Conservation (phyloP, 2,797 vertebrate genomes). For the Propithecus perrieri region DNA sequence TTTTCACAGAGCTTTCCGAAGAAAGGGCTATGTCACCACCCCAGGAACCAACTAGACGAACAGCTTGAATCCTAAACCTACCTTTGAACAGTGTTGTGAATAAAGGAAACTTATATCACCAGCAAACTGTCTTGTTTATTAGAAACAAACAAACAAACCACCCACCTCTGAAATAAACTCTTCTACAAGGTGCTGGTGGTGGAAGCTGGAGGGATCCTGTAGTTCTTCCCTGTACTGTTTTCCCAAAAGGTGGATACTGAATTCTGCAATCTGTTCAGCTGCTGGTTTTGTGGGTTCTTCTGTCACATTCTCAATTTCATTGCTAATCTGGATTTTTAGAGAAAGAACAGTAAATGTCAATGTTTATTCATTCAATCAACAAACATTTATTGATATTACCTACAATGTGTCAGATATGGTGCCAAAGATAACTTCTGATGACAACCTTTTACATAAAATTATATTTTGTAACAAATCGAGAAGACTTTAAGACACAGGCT, state of each 20-base stretch:
- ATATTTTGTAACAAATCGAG: not conserved
- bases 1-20: constrained; percentile 44
- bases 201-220: constrained; percentile 84
- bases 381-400: not conserved
- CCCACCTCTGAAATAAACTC: constrained; percentile 91
- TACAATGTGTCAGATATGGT: not conserved
- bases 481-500: not conserved
- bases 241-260: constrained; percentile 89
- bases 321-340: constrained; percentile 87
- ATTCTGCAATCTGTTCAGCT: constrained; percentile 91
- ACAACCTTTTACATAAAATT: not conserved
- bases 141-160: not conserved
- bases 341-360: not conserved
- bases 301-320: constrained; percentile 89
- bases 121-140: not conserved
- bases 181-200: constrained; percentile 86
- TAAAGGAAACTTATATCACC: not conserved
- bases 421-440: not conserved
- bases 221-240: constrained; percentile 88
- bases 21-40: not conserved
- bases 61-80: not conserved
- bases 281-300: constrained; percentile 78
- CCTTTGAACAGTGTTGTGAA: not conserved
- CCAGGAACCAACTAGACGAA: not conserved
- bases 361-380: not conserved